A percentile compares a stretch with the other conserved stretches of the same genome.
Conservation (phyloP, 2,113 vertebrate genomes). For the Siniperca chuatsi region DNA sequence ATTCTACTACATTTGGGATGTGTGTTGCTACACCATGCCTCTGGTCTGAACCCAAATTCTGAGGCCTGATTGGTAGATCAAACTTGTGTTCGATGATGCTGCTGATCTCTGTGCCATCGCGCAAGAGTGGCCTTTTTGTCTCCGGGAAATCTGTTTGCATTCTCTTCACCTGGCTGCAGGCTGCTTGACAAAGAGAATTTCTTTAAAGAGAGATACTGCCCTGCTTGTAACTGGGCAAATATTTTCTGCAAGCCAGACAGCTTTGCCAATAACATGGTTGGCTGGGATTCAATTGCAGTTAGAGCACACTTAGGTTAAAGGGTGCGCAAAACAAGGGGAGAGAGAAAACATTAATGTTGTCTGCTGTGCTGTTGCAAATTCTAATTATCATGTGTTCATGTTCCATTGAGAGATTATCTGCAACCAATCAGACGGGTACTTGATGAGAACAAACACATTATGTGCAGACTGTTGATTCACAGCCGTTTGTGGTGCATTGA, state of each 20-base stretch:
- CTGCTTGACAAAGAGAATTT: slow-evolving; percentile 69
- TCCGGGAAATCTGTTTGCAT: slow-evolving; percentile 43
- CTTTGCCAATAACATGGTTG: slow-evolving; percentile 79
- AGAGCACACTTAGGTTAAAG: slow-evolving; percentile 76
- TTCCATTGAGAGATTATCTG: slow-evolving; percentile 80
- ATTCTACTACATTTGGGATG: slow-evolving; percentile 19
- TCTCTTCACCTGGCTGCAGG: slow-evolving; percentile 59
- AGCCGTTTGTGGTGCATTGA: slow-evolving; percentile 74
- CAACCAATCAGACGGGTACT: slow-evolving; percentile 73
- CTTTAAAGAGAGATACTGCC: slow-evolving; percentile 64
- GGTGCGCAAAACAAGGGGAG: slow-evolving; percentile 56
- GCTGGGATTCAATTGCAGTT: slow-evolving; percentile 77
- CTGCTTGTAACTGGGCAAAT: slow-evolving; percentile 75
- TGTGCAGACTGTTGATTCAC: slow-evolving; percentile 77
- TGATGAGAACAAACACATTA: slow-evolving; percentile 81
- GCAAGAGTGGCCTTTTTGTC: slow-evolving; percentile 29
- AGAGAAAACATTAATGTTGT: slow-evolving; percentile 62
- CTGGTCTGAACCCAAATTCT: slow-evolving; percentile 12
- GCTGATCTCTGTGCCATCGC: slow-evolving; percentile 9
- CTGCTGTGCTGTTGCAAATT: slow-evolving; percentile 68
- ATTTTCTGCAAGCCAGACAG: slow-evolving; percentile 74
- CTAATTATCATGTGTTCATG: slow-evolving; percentile 78
- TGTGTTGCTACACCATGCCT: not conserved
- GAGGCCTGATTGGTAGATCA: slow-evolving; percentile 8
- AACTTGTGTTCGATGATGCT: slow-evolving; percentile 6